phyloP scores from a whole-genome alignment of 2,113 vertebrate species.

The Catagonus wagneri region DNA sequence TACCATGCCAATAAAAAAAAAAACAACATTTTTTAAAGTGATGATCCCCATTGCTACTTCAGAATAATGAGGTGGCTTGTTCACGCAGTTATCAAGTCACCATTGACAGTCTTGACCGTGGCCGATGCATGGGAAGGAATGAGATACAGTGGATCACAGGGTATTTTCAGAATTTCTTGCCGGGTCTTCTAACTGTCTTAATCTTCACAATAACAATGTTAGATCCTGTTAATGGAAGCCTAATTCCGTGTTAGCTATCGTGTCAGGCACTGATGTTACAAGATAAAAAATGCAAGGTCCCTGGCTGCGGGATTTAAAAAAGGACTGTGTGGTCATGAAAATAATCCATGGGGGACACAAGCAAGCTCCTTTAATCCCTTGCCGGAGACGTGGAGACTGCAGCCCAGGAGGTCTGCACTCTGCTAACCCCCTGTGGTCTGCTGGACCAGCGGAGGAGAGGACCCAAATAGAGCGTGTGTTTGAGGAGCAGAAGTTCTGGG shows the following conservation, averaged over 20 bases:
- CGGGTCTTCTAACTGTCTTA: accelerated
- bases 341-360: neutral
- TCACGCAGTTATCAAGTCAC: neutral
- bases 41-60: neutral
- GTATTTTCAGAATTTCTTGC: neutral
- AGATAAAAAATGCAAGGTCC: neutral
- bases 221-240: too few species aligned
- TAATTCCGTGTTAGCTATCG: neutral
- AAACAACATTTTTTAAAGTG: neutral
- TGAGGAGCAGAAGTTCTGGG: accelerated
- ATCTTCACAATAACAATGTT: neutral
- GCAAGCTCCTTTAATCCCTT: neutral
- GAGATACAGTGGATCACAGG: neutral
- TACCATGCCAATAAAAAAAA: neutral
- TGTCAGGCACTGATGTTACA: neutral
- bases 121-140: neutral
- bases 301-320: neutral
- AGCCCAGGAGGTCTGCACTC: too few species aligned
- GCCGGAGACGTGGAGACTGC: neutral
- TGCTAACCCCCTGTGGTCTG: too few species aligned
- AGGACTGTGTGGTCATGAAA: neutral
- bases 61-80: neutral
- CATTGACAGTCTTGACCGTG: neutral
- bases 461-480: neutral
- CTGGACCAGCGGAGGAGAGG: too few species aligned